A percentile compares a stretch with the other conserved stretches of the same genome.
phyloP scores from a whole-genome alignment of 2,113 vertebrate genomes.

The Ondatra zibethicus region DNA sequence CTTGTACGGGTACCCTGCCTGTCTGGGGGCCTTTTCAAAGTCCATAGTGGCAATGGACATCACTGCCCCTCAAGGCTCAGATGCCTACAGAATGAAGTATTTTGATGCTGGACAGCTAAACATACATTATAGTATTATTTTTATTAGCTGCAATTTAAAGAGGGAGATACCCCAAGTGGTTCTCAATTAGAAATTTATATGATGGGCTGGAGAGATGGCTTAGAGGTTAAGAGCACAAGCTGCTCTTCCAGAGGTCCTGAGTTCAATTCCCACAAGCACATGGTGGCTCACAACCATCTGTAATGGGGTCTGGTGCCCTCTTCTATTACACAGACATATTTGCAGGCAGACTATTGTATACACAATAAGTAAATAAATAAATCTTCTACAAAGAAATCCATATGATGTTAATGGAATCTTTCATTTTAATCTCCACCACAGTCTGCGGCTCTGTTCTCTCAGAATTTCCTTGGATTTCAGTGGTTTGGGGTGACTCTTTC shows the following conservation, averaged over 20 bases:
- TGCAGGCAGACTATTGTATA: too few species aligned
- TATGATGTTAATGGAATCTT: neutral
- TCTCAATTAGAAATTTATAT: neutral
- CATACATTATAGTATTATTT: neutral
- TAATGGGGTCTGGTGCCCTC: too few species aligned
- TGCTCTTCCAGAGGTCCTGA: too few species aligned
- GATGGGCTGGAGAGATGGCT: neutral
- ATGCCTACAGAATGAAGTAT: neutral
- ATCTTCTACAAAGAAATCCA: neutral
- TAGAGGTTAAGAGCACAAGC: too few species aligned
- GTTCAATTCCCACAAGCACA: too few species aligned
- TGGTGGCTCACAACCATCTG: too few species aligned
- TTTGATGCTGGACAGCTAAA: neutral
- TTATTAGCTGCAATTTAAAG: neutral
- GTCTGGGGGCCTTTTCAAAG: neutral
- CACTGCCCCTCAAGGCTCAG: neutral
- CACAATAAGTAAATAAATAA: too few species aligned
- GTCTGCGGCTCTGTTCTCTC: neutral
- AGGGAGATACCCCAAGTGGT: neutral
- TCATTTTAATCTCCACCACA: neutral
- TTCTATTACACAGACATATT: too few species aligned
- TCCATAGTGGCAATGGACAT: neutral
- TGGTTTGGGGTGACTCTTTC: neutral
- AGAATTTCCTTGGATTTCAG: neutral
- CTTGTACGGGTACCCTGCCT: neutral